These are phyloP conservation scores for Papilio machaon DNA, from an alignment of 1,140 invertebrate species.

Conservation along the genomic window DNA sequence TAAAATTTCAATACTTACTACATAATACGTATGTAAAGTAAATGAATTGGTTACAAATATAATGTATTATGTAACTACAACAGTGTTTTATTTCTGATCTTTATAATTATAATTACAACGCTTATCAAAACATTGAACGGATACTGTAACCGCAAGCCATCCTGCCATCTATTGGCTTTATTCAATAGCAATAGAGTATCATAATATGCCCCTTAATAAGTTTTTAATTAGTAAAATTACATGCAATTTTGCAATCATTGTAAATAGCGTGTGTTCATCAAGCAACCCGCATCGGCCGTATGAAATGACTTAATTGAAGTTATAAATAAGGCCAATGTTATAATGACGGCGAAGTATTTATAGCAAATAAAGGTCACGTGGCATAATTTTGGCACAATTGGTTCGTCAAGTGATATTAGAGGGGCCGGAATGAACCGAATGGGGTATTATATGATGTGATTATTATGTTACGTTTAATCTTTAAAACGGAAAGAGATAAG, in stretches of 20 bases:
- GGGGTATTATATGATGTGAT: conserved; percentile 70
- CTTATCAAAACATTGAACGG: conserved; percentile 1
- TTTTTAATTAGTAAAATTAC: conserved; percentile 39
- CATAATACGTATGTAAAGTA: not conserved
- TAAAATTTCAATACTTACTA: not conserved
- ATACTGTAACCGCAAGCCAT: not conserved
- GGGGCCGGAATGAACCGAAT: conserved; percentile 56
- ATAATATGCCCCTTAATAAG: conserved; percentile 33
- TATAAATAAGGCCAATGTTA: conserved; percentile 66
- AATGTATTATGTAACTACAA: not conserved
- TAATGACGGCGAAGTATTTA: conserved; percentile 65
- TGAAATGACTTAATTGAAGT: conserved; percentile 70
- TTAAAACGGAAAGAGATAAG: conserved; percentile 53
- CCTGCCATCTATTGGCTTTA: conserved; percentile 5
- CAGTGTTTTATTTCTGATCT: not conserved
- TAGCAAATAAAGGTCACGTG: conserved; percentile 77
- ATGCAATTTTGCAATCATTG: conserved; percentile 50
- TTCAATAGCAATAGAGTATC: conserved; percentile 18
- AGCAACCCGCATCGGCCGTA: conserved; percentile 68
- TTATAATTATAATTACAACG: not conserved
- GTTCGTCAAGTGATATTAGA: conserved; percentile 56
- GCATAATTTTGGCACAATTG: conserved; percentile 72
- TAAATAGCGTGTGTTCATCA: conserved; percentile 52
- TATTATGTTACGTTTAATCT: conserved; percentile 69
- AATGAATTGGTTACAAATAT: not conserved